These are phyloP conservation scores for Rhinella marina DNA, from an alignment of 2,797 vertebrate genomes.

Conservation along the genomic window DNA sequence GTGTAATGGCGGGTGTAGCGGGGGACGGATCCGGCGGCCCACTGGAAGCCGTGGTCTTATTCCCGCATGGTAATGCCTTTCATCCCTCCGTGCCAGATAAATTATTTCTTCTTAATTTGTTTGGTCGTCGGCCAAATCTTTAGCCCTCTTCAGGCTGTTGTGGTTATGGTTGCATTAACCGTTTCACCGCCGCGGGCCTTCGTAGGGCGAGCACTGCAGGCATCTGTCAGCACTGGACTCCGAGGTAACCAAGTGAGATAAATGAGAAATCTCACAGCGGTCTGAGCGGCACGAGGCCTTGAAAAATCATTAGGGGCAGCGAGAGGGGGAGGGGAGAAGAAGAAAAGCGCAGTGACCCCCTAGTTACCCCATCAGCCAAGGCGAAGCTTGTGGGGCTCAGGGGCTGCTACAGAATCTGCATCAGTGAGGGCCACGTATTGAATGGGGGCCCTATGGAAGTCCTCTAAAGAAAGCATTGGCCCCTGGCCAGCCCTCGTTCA, in stretches of 20 bases:
- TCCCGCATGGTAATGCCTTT: constrained; percentile 35
- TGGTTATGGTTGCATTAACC: constrained; percentile 38
- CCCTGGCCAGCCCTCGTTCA: too few species aligned
- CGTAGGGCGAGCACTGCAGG: not conserved
- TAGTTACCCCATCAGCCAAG: too few species aligned
- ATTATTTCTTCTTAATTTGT: constrained; percentile 42
- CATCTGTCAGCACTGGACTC: constrained; percentile 10
- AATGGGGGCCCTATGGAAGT: too few species aligned
- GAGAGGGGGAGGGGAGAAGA: not conserved
- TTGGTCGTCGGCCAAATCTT: constrained; percentile 38
- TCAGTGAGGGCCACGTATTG: not conserved
- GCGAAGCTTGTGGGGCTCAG: too few species aligned
- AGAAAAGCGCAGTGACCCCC: not conserved
- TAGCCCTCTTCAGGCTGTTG: constrained; percentile 10
- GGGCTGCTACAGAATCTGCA: not conserved
- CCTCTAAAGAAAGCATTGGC: too few species aligned
- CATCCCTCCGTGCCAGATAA: constrained; percentile 44
- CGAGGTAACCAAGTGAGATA: not conserved
- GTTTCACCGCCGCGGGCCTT: not conserved
- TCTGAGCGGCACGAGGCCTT: not conserved
- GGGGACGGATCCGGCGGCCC: constrained; percentile 20
- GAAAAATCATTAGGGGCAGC: constrained; percentile 36
- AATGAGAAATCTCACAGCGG: constrained; percentile 19
- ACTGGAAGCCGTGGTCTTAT: constrained; percentile 14
- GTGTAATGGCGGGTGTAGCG: constrained; percentile 4